Base-by-base conservation (phyloP, 2,113 vertebrate genomes). In the Numida meleagris region DNA sequence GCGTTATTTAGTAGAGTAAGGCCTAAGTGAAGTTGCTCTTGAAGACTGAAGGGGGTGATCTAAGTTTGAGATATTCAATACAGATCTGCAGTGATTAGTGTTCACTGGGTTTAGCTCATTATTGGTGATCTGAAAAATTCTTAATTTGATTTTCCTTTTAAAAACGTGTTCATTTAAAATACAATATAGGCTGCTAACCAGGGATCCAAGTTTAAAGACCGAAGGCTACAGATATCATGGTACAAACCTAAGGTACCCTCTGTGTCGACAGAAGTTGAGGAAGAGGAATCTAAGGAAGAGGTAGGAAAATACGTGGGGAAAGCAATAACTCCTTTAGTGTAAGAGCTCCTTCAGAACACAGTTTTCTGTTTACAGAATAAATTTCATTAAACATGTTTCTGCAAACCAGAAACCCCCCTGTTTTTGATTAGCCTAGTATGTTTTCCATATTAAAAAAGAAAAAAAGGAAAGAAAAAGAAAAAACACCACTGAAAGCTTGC, bases 231-330 rank as follows among this genome's bases (percentile, higher is more conserved):
- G 95, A 99, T 99, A 93, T 98, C 99, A 3, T 99, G 99, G 99
- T 98, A 99, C 98, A 99, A 99, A 95, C 98, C 99, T 46, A 99
- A 99, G 97, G 98, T 98, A 59, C 98, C 99, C 6, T 99, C 99
- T 45, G 98, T 99, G 86, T 98, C 99, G 71, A 98, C 98, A 9
- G 99, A 99, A 94, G 98, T 98, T 0, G 99, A 99, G 95, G 99
- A 99, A 61, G 99, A 99, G 67, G 99, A 99, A 78, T 67, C 98
- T 27, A 99, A 99, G 96, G 99, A 99, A 90, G 99, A 99, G 95
- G 98, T 99, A 98, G 21, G 77, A 48, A 66, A 94, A 62, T 9
- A 53, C 10, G 2, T 8, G 45, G 12, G 71, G 31, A 66, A 53
- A 27, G 25, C 59, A 14, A 3, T 27, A 0, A 0, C 48, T 76